phyloP scores from a whole-genome alignment of 2,797 vertebrate genomes.

The Falco rusticolus region DNA sequence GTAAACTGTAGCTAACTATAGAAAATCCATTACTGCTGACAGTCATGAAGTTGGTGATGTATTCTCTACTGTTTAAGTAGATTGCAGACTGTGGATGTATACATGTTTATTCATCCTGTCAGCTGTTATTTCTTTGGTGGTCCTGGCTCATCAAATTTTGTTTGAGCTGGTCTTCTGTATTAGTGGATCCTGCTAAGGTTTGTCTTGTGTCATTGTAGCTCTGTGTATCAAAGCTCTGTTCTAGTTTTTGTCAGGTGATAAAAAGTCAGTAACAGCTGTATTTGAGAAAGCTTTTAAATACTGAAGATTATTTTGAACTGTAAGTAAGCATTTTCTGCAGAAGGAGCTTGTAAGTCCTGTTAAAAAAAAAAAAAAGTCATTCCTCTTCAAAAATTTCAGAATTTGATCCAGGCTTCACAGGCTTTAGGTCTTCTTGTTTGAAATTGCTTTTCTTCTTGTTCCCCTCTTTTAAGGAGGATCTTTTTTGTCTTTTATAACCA shows the following conservation, averaged over 20 bases:
- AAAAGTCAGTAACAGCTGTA: background rate
- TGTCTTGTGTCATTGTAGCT: background rate
- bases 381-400: background rate
- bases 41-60: background rate
- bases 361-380: background rate
- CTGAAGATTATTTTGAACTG: background rate
- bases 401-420: background rate
- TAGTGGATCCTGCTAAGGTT: background rate
- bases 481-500: background rate
- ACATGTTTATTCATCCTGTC: background rate
- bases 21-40: background rate
- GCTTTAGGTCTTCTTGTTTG: background rate
- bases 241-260: background rate
- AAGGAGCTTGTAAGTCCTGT: background rate
- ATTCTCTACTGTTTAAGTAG: background rate
- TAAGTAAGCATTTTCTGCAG: background rate
- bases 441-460: background rate
- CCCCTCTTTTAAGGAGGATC: background rate
- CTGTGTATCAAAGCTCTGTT: background rate
- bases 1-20: background rate
- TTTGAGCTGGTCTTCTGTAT: background rate
- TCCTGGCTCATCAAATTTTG: background rate
- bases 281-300: background rate
- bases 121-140: background rate
- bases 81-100: background rate